Conservation (phyloP, 2,797 vertebrate genomes). For the Gobionotothen gibberifrons region DNA sequence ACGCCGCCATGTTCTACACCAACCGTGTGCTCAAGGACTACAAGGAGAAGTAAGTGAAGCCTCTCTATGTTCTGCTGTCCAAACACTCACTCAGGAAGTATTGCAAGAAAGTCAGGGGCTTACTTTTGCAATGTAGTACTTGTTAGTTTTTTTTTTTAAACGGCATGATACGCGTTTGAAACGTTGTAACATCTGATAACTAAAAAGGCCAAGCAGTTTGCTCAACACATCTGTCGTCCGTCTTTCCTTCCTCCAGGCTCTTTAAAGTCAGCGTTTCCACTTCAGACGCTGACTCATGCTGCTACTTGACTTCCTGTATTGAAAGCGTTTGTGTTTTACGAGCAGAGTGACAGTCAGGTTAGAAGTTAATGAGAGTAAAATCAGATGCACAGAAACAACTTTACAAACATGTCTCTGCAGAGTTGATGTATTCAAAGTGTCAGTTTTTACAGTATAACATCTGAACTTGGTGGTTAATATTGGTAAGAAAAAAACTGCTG, state of each 20-base stretch:
- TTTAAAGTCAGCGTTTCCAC: conserved; percentile 31
- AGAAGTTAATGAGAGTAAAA: not conserved
- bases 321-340: conserved; percentile 9
- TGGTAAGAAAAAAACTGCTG: not conserved
- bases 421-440: not conserved
- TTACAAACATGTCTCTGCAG: too few species aligned
- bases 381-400: not conserved
- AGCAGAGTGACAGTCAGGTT: not conserved
- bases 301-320: conserved; percentile 40
- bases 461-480: not conserved
- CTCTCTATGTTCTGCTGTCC: not conserved
- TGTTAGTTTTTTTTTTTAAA: not conserved
- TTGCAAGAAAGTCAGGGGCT: too few species aligned
- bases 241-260: conserved; percentile 19
- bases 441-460: not conserved
- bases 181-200: not conserved
- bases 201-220: not conserved
- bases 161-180: not conserved
- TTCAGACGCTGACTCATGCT: not conserved
- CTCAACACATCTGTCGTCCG: conserved; percentile 28
- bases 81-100: not conserved
- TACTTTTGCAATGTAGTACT: not conserved
- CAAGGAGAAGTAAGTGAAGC: conserved; percentile 89
- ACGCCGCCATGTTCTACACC: conserved; percentile 97
- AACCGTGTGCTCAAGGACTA: conserved; percentile 97